A percentile compares a stretch with the other conserved stretches of the same genome.
Conservation (phyloP, 1,140 invertebrate genomes). For the Drosophila watanabei region DNA sequence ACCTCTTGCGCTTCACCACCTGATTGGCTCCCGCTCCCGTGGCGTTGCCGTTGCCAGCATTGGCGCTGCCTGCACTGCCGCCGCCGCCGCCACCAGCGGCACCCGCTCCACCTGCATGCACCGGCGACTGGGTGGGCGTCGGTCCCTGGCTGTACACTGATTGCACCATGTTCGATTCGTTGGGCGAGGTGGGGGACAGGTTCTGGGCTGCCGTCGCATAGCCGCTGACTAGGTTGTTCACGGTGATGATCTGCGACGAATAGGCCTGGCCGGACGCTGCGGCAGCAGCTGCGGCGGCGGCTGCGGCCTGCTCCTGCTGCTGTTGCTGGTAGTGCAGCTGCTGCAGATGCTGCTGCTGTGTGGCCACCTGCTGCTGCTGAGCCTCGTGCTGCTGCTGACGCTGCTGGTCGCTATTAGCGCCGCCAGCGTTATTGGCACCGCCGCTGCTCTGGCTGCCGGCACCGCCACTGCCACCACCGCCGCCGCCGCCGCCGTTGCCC, state of each 20-base stretch:
- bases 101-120: conserved; percentile 63
- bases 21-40: conserved; percentile 82
- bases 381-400: conserved; percentile 74
- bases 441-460: conserved; percentile 85
- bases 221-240: conserved; percentile 81
- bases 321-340: conserved; percentile 71
- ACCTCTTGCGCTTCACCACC: conserved; percentile 88
- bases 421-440: conserved; percentile 60
- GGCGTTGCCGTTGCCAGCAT: conserved; percentile 43
- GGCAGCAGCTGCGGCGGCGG: conserved; percentile 37
- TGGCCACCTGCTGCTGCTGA: conserved; percentile 64
- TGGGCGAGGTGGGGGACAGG: conserved; percentile 83
- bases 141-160: conserved; percentile 85
- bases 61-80: conserved; percentile 43
- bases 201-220: conserved; percentile 83
- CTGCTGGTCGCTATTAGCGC: conserved; percentile 56
- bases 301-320: conserved; percentile 69
- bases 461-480: conserved; percentile 73
- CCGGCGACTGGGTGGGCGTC: conserved; percentile 83
- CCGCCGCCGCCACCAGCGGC: conserved; percentile 40
- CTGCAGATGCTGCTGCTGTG: conserved; percentile 83
- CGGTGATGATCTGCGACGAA: conserved; percentile 84
- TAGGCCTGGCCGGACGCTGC: conserved; percentile 71
- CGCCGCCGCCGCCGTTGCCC: conserved; percentile 85
- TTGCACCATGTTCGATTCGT: conserved; percentile 85